Base-by-base conservation (phyloP, 2,113 vertebrate species). In the Petromus typicus region DNA sequence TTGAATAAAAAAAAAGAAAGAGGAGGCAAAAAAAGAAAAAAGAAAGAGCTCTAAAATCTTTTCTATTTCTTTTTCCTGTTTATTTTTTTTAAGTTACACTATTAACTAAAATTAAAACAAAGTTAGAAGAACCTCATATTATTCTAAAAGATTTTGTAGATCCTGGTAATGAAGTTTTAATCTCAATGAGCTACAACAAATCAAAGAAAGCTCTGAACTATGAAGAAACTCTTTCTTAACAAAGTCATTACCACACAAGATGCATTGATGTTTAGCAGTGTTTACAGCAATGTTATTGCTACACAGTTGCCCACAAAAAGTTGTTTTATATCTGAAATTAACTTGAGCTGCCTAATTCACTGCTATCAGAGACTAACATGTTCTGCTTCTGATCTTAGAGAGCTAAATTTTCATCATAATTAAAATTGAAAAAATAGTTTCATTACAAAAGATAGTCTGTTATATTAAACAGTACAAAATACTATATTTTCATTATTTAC, bases 161-260 rank as follows among this genome's bases (percentile, higher is more conserved):
- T 0, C 2, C 5, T 54, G 54, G 16, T 7, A 43, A 27, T n/a
- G 34, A 76, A 37, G 7, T 48, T 86, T 40, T 11, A 2, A 10
- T 3, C 27, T 2, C 3, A 16, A 1, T 7, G 34, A 3, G 0
- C n/a, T n/a, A n/a, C n/a, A 8, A 12, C 59, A 25, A 91, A 43
- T 75, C 56, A 6, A 66, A 91, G 51, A 66, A 32, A 67, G 7
- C 2, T 6, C 1, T 2, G 2, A 89, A 7, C 5, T 51, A 37
- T 4, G 43, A 71, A 22, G 37, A 69, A 59, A 86, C 12, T 51
- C 5, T 45, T 69, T 45, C 37, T 34, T 73, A 67, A 25, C 9
- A 64, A 20, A 57, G 23, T 89, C 6, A 67, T 82, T 13, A 40
- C 25, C 7, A 22, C 54, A 71, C 10, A 73, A 32, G 18, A 40